These are phyloP conservation scores for Penaeus indicus DNA, from an alignment of 1,140 invertebrate species.

Conservation along the genomic window DNA sequence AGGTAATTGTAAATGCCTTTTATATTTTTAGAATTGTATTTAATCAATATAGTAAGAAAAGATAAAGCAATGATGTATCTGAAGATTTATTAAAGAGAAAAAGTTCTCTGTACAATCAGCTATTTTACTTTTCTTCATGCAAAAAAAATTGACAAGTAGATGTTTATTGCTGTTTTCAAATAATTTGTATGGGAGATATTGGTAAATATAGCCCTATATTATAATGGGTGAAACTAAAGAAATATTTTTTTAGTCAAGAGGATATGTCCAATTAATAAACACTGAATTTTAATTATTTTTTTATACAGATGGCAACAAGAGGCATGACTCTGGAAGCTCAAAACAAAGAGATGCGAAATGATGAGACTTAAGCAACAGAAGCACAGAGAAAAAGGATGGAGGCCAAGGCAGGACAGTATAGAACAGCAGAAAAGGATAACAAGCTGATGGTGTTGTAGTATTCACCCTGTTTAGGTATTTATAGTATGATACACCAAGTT, in stretches of 20 bases:
- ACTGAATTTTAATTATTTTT: not conserved
- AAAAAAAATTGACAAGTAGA: not conserved
- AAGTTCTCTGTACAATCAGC: not conserved
- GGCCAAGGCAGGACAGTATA: conserved; percentile 28
- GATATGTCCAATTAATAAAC: too few relatives aligned
- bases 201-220: not conserved
- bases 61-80: not conserved
- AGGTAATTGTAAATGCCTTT: conserved; percentile 63
- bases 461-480: not conserved
- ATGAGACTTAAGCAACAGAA: conserved; percentile 66
- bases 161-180: too few relatives aligned
- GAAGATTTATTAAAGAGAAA: not conserved
- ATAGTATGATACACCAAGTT: conserved; percentile 29
- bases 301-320: conserved; percentile 74
- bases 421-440: not conserved
- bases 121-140: not conserved
- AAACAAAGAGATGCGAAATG: conserved; percentile 77
- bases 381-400: conserved; percentile 59
- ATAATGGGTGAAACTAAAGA: too few relatives aligned
- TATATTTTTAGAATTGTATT: not conserved
- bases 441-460: conserved; percentile 5
- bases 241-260: too few relatives aligned
- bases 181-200: not conserved
- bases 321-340: conserved; percentile 81
- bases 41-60: not conserved